A percentile compares a stretch with the other conserved stretches of the same genome.
phyloP scores from a whole-genome alignment of 2,797 vertebrate genomes.

The Miopithecus talapoin region DNA sequence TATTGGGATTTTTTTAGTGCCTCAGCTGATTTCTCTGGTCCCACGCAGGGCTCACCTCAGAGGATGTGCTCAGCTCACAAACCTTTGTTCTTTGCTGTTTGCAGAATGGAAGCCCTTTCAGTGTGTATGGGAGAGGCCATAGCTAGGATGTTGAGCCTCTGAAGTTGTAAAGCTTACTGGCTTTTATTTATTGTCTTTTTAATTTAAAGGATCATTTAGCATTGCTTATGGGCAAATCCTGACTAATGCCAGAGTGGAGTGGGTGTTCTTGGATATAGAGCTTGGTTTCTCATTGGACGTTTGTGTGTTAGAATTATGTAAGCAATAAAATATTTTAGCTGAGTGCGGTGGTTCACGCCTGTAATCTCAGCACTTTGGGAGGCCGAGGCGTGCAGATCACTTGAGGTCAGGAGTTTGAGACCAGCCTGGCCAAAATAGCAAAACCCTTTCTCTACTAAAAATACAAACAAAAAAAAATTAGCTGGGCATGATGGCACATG shows the following conservation, averaged over 20 bases:
- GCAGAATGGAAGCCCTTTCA: too few relatives aligned
- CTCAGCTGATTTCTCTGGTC: not conserved
- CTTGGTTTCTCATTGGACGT: not conserved
- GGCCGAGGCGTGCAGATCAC: not conserved
- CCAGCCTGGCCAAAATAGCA: not conserved
- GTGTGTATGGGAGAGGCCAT: not conserved
- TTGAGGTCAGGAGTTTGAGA: not conserved
- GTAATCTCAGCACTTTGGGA: not conserved
- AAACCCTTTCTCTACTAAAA: not conserved
- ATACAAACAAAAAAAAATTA: not conserved
- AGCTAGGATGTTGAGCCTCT: not conserved
- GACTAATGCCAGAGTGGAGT: not conserved
- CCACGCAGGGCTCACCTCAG: not conserved
- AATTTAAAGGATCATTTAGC: not conserved
- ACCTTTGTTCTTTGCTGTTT: not conserved
- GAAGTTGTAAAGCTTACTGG: rapidly evolving
- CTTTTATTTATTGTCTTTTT: not conserved
- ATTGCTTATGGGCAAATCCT: not conserved
- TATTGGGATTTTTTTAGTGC: not conserved
- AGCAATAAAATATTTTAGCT: not conserved
- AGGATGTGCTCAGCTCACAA: not conserved
- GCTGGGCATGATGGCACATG: not conserved
- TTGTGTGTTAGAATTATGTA: not conserved
- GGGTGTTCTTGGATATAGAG: not conserved
- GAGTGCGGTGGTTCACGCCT: not conserved